These are phyloP conservation scores for Muscidifurax raptorellus DNA, from an alignment of 1,140 invertebrate genomes.

Conservation along the genomic window DNA sequence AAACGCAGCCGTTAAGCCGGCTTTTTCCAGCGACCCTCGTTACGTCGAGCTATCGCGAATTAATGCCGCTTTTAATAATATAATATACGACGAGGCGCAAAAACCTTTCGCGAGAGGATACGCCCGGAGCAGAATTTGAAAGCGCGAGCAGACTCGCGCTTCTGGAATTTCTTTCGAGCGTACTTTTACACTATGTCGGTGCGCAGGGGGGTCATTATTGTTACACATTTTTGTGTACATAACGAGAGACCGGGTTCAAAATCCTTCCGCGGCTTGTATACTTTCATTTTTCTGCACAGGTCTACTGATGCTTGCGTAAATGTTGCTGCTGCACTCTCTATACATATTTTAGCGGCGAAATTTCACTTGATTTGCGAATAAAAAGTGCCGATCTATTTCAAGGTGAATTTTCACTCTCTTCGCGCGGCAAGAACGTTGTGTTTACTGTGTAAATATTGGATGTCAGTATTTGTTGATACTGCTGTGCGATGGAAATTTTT, in stretches of 20 bases:
- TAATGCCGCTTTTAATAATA: slow-evolving; percentile 17
- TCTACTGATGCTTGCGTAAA: background rate
- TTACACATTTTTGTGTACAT: slow-evolving; percentile 38
- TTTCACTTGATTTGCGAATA: slow-evolving; percentile 28
- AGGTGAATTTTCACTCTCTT: no score
- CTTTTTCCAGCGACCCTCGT: background rate
- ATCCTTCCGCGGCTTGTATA: background rate
- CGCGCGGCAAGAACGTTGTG: no score
- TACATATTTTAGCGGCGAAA: slow-evolving; percentile 1
- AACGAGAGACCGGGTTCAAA: background rate
- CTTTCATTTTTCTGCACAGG: slow-evolving; percentile 20
- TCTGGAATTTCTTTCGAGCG: slow-evolving; percentile 21
- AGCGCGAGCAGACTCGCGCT: background rate
- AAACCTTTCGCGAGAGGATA: background rate
- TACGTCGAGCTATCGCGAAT: slow-evolving; percentile 11
- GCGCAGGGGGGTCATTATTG: background rate
- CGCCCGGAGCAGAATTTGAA: slow-evolving; percentile 22
- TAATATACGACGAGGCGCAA: background rate
- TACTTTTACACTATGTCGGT: background rate
- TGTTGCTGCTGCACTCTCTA: background rate
- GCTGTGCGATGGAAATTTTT: no score
- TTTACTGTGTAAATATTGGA: no score
- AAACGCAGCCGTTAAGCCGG: no score
- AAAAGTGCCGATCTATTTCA: background rate
- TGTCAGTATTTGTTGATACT: no score